Percentiles rank a stretch among this genome's conserved stretches.
Conservation (phyloP, 2,888 invertebrate genomes). For the Halictus quadricinctus region DNA sequence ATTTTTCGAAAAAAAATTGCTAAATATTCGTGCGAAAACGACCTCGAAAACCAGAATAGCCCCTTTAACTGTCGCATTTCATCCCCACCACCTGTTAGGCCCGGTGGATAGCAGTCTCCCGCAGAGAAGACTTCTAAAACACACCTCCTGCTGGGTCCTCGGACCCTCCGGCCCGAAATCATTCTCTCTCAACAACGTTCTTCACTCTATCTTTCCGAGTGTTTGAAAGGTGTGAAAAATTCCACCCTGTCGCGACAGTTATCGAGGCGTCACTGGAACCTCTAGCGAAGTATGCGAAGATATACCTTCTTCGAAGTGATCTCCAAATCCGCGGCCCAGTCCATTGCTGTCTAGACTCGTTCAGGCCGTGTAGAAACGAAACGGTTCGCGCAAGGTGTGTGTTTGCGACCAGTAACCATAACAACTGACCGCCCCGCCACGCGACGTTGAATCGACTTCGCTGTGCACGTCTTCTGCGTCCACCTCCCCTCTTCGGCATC, state of each 20-base stretch:
- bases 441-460: constrained; percentile 37
- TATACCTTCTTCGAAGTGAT: constrained; percentile 75
- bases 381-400: constrained; percentile 35
- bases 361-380: background rate
- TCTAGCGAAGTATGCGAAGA: background rate
- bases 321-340: constrained; percentile 76
- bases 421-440: constrained; percentile 65
- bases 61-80: no score
- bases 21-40: background rate
- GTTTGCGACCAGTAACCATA: constrained; percentile 78
- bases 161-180: background rate
- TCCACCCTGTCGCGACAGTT: background rate
- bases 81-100: background rate
- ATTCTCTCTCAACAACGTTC: background rate
- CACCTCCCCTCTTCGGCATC: constrained; percentile 25
- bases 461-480: constrained; percentile 32
- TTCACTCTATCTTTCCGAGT: background rate
- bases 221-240: background rate
- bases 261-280: background rate
- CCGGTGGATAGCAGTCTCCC: background rate
- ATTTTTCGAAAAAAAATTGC: background rate
- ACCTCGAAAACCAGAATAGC: background rate
- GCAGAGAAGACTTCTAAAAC: background rate
- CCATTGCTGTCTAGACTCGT: constrained; percentile 65
- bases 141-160: background rate